phyloP scores from a whole-genome alignment of 2,113 vertebrate species.

The Lycaon pictus region DNA sequence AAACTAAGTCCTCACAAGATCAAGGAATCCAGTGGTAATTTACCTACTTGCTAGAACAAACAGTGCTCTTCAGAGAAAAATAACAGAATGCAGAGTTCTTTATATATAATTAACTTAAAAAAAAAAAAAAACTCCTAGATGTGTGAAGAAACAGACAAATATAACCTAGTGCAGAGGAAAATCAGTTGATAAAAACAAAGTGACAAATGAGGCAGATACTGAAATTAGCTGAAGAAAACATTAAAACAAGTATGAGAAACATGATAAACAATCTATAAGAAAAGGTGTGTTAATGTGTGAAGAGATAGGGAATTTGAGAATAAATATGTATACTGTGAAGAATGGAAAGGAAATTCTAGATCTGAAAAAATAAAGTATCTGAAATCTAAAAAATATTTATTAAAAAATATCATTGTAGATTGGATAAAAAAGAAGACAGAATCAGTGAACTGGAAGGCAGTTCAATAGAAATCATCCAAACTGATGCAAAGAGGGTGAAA shows the following conservation, averaged over 20 bases:
- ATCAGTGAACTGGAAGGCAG: background rate
- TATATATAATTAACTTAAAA: background rate
- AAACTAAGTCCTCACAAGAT: background rate
- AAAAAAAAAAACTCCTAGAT: background rate
- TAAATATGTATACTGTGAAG: conserved; percentile 5
- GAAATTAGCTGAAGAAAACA: conserved; percentile 16
- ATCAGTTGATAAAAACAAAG: conserved; percentile 30
- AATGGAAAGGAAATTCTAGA: conserved; percentile 35
- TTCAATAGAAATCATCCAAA: background rate
- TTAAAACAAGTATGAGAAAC: conserved; percentile 37
- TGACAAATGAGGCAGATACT: conserved; percentile 4
- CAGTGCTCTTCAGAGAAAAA: background rate
- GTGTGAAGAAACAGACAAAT: conserved; percentile 10
- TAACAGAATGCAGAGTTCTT: background rate
- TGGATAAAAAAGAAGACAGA: background rate
- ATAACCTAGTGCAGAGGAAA: conserved; percentile 5
- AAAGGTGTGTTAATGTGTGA: conserved; percentile 33
- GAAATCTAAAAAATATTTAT: background rate
- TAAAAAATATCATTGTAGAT: conserved; percentile 21
- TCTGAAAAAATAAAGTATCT: conserved; percentile 18
- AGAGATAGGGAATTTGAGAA: conserved; percentile 18
- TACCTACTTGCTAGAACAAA: background rate
- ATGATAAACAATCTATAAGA: background rate
- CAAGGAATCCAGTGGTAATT: background rate
- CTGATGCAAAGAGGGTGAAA: background rate